Conservation (phyloP, 2,888 invertebrate species). For the Perdita meconis region DNA sequence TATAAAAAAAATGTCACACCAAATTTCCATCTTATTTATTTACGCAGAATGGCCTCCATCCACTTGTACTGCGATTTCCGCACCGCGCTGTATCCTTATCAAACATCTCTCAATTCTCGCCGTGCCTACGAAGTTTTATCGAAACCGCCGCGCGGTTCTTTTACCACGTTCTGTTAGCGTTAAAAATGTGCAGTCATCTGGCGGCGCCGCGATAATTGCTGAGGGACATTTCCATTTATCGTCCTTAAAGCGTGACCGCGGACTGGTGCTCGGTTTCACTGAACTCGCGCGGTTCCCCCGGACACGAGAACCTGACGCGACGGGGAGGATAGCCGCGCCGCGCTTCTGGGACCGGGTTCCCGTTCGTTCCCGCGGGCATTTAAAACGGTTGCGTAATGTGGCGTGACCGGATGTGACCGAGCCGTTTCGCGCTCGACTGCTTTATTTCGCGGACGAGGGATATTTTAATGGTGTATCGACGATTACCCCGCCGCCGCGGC, state of each 20-base stretch:
- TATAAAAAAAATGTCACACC: too few species aligned
- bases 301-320: constrained; percentile 15
- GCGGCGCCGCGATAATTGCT: constrained; percentile 23
- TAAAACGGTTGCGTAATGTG: constrained; percentile 44
- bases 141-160: too few species aligned
- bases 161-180: neutral
- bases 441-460: constrained; percentile 16
- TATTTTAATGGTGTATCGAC: constrained; percentile 6
- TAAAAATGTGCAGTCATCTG: neutral
- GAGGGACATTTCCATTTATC: constrained; percentile 42
- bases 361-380: constrained; percentile 24
- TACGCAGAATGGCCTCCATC: too few species aligned
- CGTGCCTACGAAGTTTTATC: too few species aligned
- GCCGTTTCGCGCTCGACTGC: constrained; percentile 14
- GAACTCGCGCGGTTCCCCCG: constrained; percentile 14
- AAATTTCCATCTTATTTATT: too few species aligned
- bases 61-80: too few species aligned
- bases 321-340: constrained; percentile 7
- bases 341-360: constrained; percentile 1
- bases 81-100: too few species aligned
- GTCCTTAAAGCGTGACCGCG: neutral
- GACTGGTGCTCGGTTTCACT: constrained; percentile 24
- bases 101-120: too few species aligned
- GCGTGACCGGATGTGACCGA: constrained; percentile 32
- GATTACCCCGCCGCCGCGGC: constrained; percentile 9